Evolutionary conservation across 2,888 invertebrate species (phyloP), one percentile per base, ranked within the genome.

Genomic region (Nasonovia ribisnigri): DNA sequence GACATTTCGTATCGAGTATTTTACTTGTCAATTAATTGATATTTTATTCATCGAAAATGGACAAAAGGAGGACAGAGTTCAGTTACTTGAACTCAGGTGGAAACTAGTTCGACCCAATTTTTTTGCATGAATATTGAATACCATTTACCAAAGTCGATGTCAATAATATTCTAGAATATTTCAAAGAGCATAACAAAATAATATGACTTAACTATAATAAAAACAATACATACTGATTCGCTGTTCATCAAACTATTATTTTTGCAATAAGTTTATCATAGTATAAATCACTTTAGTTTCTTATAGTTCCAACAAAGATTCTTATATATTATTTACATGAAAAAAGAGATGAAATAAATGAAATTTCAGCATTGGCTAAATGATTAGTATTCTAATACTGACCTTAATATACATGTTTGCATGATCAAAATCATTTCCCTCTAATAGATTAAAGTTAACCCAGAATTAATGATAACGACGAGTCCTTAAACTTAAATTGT

Each of bases 81-180:
- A n/a, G 4, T 13, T 29, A 67, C 60, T 67, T n/a, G n/a, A 67
- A 67, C 67, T n/a, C n/a, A 4, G 16, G n/a, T 67, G 13, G 24
- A 67, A n/a, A n/a, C 67, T 67, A n/a, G 67, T n/a, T 67, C 16
- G 67, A 67, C n/a, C n/a, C 16, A 67, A 67, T 67, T 13, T 67
- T 16, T 67, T 5, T n/a, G n/a, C n/a, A n/a, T 16, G 13, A 13
- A n/a, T 67, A 54, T 16, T 16, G 13, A 13, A n/a, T 67, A 54
- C n/a, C n/a, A 67, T 67, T 67, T 5, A 67, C 67, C 67, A n/a
- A 67, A 67, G 67, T 67, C 67, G 16, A n/a, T 67, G n/a, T 67
- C n/a, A 67, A n/a, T 67, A 67, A 67, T 67, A n/a, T 67, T n/a
- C n/a, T 67, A 67, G n/a, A 67, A n/a, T 67, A 67, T n/a, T n/a